These are phyloP conservation scores for Enteromius trimaculatus DNA, from an alignment of 2,797 vertebrate genomes.

Conservation along the genomic window DNA sequence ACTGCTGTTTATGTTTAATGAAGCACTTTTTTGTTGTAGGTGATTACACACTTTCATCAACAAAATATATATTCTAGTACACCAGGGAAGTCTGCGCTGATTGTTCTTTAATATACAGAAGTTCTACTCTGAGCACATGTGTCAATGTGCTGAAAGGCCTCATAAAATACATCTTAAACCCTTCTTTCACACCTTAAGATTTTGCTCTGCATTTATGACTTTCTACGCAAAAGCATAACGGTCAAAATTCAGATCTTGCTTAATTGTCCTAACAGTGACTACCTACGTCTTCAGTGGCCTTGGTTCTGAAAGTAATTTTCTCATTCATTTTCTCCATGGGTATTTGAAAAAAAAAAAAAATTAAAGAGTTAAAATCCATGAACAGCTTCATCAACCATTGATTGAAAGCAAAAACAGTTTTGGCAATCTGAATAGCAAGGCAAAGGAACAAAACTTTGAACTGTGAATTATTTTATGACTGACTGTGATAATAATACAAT, in stretches of 20 bases:
- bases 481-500: background rate
- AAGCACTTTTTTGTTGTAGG: constrained; percentile 11
- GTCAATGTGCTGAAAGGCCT: constrained; percentile 37
- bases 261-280: background rate
- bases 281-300: background rate
- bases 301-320: constrained; percentile 15
- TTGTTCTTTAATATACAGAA: background rate
- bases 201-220: background rate
- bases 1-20: background rate
- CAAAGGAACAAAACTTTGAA: background rate
- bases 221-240: background rate
- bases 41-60: constrained; percentile 5
- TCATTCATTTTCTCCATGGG: constrained; percentile 9
- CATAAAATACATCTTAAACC: background rate
- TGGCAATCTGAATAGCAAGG: constrained; percentile 1
- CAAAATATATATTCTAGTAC: background rate
- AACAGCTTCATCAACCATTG: too few relatives aligned
- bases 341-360: background rate
- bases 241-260: constrained; percentile 1
- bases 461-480: background rate
- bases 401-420: background rate
- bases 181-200: background rate
- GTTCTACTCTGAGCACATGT: background rate
- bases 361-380: background rate
- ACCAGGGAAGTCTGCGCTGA: background rate